phyloP scores from a whole-genome alignment of 2,797 vertebrate species.

The Clarias laeviceps region DNA sequence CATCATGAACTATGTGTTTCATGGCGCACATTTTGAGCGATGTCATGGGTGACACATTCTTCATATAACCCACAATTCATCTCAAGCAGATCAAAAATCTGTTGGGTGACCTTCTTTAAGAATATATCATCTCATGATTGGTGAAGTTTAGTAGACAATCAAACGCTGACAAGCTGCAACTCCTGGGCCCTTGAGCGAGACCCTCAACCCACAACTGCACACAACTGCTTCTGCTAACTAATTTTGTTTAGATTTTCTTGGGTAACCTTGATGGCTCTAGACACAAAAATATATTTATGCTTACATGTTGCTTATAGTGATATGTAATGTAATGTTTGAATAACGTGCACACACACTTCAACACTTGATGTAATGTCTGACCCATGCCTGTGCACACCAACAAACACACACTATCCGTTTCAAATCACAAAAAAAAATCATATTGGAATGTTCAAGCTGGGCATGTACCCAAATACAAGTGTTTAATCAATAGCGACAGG shows the following conservation, averaged over 20 bases:
- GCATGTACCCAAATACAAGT: conserved; percentile 36
- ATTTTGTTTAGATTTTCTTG: background rate
- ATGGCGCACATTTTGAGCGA: background rate
- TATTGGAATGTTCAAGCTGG: background rate
- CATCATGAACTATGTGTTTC: background rate
- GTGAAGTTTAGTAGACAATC: background rate
- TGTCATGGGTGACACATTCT: background rate
- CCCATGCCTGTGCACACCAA: background rate
- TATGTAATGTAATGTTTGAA: background rate
- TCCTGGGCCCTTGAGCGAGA: background rate
- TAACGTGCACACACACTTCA: background rate
- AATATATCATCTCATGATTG: background rate
- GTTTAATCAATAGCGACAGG: conserved; percentile 27
- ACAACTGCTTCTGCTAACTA: background rate
- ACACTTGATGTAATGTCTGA: background rate
- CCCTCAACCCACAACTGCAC: background rate
- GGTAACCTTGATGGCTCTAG: background rate
- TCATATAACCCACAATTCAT: background rate
- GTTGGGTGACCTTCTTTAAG: background rate
- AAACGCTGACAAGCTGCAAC: background rate
- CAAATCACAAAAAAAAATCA: background rate
- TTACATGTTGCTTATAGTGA: background rate
- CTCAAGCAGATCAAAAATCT: background rate
- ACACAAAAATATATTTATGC: background rate
- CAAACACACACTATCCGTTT: background rate